A percentile compares a stretch with the other conserved stretches of the same genome.
phyloP scores from a whole-genome alignment of 2,888 invertebrate genomes.

The Brenthis daphne region DNA sequence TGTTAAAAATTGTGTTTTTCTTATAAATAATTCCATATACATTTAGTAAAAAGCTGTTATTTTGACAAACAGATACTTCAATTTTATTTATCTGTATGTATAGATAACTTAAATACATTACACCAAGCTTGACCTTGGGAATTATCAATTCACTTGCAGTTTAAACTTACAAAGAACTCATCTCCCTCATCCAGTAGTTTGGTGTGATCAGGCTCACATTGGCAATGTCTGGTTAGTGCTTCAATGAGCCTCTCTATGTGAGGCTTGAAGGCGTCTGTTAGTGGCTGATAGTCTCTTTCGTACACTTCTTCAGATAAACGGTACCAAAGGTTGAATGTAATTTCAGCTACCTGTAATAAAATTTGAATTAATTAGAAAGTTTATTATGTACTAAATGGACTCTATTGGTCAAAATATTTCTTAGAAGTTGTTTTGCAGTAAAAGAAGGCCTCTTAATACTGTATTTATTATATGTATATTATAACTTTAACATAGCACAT shows the following conservation, averaged over 20 bases:
- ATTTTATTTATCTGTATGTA: too few species aligned
- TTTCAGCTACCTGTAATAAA: conserved; percentile 84
- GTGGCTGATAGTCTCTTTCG: conserved; percentile 89
- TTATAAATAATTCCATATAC: too few species aligned
- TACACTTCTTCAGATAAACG: conserved; percentile 96
- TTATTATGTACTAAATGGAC: neutral
- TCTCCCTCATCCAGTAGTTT: conserved; percentile 92
- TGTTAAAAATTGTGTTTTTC: too few species aligned
- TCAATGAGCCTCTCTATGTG: conserved; percentile 95
- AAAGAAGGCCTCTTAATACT: too few species aligned
- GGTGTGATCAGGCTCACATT: conserved; percentile 97
- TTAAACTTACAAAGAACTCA: conserved; percentile 86
- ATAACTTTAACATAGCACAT: too few species aligned
- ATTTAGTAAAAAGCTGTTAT: too few species aligned
- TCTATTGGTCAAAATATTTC: neutral
- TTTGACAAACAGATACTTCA: too few species aligned
- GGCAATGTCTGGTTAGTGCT: conserved; percentile 95
- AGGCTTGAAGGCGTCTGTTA: conserved; percentile 93
- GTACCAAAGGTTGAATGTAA: conserved; percentile 99
- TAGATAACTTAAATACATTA: neutral
- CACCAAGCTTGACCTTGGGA: too few species aligned
- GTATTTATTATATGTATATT: too few species aligned
- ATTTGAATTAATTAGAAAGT: neutral
- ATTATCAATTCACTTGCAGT: neutral
- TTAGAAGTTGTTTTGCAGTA: neutral